Conservation (phyloP, 1,140 invertebrate genomes). For the Heliconius hermathena region DNA sequence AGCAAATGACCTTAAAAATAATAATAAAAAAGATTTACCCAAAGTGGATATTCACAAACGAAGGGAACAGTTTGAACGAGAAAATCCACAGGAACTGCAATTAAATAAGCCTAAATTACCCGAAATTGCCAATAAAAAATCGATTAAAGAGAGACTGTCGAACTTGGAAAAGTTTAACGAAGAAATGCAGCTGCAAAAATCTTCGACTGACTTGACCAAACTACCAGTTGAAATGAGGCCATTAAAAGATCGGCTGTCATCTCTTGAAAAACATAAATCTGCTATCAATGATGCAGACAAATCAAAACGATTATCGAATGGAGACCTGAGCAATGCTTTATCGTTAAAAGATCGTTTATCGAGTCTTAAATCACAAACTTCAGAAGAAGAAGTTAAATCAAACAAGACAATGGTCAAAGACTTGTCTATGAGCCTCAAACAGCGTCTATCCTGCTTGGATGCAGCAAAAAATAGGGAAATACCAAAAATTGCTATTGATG, state of each 20-base stretch:
- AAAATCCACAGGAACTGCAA: slow-evolving; percentile 78
- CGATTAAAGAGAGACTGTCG: slow-evolving; percentile 87
- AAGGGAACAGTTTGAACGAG: slow-evolving; percentile 90
- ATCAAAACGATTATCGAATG: slow-evolving; percentile 77
- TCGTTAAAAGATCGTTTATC: slow-evolving; percentile 83
- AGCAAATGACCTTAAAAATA: slow-evolving; percentile 66
- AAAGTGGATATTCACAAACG: slow-evolving; percentile 92
- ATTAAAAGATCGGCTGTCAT: slow-evolving; percentile 84
- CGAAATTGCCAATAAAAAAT: slow-evolving; percentile 85
- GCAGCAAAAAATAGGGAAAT: slow-evolving; percentile 79
- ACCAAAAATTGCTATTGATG: slow-evolving; percentile 75
- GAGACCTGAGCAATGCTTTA: slow-evolving; percentile 74
- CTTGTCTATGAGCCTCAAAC: slow-evolving; percentile 82
- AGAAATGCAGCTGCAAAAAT: slow-evolving; percentile 71
- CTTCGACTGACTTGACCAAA: slow-evolving; percentile 77
- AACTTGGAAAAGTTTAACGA: slow-evolving; percentile 84
- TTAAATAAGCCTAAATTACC: slow-evolving; percentile 80
- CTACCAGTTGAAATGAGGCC: slow-evolving; percentile 84
- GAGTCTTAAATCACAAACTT: slow-evolving; percentile 82
- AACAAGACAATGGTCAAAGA: slow-evolving; percentile 73
- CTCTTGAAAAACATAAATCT: slow-evolving; percentile 84
- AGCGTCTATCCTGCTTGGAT: slow-evolving; percentile 82
- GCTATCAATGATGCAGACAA: slow-evolving; percentile 74
- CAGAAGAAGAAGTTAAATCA: slow-evolving; percentile 73
- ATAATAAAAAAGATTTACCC: slow-evolving; percentile 84